These are phyloP conservation scores for Myopa testacea DNA, from an alignment of 2,888 invertebrate genomes.

Conservation along the genomic window DNA sequence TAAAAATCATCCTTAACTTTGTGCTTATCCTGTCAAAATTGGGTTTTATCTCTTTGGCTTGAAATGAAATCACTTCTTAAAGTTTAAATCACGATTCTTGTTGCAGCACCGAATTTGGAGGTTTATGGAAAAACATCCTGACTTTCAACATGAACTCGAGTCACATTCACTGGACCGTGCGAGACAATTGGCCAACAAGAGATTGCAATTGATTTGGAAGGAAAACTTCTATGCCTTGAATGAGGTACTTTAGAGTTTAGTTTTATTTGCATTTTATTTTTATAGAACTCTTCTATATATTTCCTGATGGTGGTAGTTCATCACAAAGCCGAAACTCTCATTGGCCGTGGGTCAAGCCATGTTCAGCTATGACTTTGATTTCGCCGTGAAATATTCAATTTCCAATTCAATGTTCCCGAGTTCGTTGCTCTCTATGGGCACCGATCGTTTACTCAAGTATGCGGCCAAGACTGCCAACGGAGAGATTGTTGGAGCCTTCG, in stretches of 20 bases:
- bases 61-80: too few species aligned
- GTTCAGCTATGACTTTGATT: slow-evolving; percentile 72
- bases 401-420: slow-evolving; percentile 77
- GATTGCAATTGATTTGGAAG: slow-evolving; percentile 75
- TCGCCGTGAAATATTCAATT: slow-evolving; percentile 76
- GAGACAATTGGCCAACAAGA: slow-evolving; percentile 71
- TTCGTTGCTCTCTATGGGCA: slow-evolving; percentile 75
- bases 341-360: slow-evolving; percentile 71
- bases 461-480: slow-evolving; percentile 64
- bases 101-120: slow-evolving; percentile 72
- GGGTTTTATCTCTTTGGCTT: too few species aligned
- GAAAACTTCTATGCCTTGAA: slow-evolving; percentile 71
- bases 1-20: too few species aligned
- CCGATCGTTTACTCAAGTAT: slow-evolving; percentile 73
- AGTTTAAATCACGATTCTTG: slow-evolving; percentile 12
- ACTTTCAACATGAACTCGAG: slow-evolving; percentile 71
- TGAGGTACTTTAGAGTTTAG: slow-evolving; percentile 50
- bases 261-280: not conserved
- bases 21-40: too few species aligned
- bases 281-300: not conserved
- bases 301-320: slow-evolving; percentile 69
- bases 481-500: slow-evolving; percentile 79
- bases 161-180: slow-evolving; percentile 72
- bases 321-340: slow-evolving; percentile 69
- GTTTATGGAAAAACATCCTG: slow-evolving; percentile 72